Evolutionary conservation across 2,113 vertebrate species (phyloP).

Genomic region (Saguinus imperator): DNA sequence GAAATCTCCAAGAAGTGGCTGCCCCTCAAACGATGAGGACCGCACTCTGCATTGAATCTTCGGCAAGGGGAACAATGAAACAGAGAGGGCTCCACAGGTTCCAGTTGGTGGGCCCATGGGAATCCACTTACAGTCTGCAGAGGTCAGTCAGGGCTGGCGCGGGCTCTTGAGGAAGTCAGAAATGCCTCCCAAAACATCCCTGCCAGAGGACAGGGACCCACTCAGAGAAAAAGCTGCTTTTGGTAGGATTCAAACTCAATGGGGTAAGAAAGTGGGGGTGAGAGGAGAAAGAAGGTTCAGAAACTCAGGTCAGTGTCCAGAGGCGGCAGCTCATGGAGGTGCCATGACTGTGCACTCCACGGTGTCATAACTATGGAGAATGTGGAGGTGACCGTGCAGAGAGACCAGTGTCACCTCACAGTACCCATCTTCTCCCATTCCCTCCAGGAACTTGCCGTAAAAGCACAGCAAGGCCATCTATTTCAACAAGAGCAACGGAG

Average conservation of each 20-base stretch:
- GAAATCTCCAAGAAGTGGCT: not conserved
- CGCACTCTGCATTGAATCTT: not conserved
- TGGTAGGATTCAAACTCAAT: not conserved
- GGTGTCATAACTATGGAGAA: not conserved
- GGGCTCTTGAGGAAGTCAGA: not conserved
- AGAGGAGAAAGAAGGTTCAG: not conserved
- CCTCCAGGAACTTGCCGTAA: too few species aligned
- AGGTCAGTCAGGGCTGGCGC: fast-evolving
- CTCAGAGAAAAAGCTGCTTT: not conserved
- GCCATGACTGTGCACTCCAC: too few species aligned
- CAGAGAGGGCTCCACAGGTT: not conserved
- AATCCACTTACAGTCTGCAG: not conserved
- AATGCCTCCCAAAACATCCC: not conserved
- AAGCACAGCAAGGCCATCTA: not conserved
- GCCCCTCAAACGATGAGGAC: not conserved
- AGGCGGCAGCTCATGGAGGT: not conserved
- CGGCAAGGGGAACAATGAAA: not conserved
- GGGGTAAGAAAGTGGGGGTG: not conserved
- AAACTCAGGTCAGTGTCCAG: not conserved
- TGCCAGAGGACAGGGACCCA: not conserved
- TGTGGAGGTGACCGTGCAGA: not conserved
- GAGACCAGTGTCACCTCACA: not conserved
- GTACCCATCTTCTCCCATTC: not conserved
- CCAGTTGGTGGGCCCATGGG: not conserved
- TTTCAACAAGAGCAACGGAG: too few species aligned